Evolutionary conservation across 2,113 vertebrate genomes (phyloP), one percentile per base, ranked within the genome.

Genomic region (Craseonycteris thonglongyai): DNA sequence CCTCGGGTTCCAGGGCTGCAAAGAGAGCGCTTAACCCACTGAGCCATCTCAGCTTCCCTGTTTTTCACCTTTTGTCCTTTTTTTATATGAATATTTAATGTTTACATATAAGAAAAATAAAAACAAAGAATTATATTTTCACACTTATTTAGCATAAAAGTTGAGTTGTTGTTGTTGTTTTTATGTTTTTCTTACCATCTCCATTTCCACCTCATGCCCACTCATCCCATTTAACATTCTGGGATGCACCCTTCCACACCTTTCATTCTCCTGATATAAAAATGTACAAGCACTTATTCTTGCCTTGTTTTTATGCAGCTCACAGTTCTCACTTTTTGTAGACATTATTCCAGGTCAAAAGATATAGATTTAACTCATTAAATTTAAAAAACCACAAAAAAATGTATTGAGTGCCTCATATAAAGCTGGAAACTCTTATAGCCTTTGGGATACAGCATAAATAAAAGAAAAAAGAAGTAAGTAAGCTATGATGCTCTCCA

Each of bases 71-170:
- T n/a, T n/a, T n/a, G n/a, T n/a, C n/a, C n/a, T 9, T 80, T 91
- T 90, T 92, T 11, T 7, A 51, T 47, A 56, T 69, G 30, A 90
- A 63, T 61, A 80, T n/a, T n/a, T n/a, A n/a, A n/a, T n/a, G n/a
- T 56, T 49, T 66, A 61, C 2, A 45, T 54, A 58, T 38, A 65
- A 26, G 6, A 71, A 90, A 79, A 22, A 38, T n/a, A 68, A 59
- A 88, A 86, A 63, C 26, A 28, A 54, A 90, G 66, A 6, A 71
- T 91, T 47, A 14, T 7, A 71, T 21, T 93, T 66, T 66, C 35
- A 22, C 22, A 84, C 75, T 56, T 68, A 88, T 93, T 93, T 72
- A 94, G n/a, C 71, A 51, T 58, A 21, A 51, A 81, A 54, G n/a
- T n/a, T n/a, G n/a, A n/a, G n/a, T n/a, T n/a, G 0, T 51, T 58